Evolutionary conservation across 2,888 invertebrate species (phyloP).

Genomic region (Alcis repandata): DNA sequence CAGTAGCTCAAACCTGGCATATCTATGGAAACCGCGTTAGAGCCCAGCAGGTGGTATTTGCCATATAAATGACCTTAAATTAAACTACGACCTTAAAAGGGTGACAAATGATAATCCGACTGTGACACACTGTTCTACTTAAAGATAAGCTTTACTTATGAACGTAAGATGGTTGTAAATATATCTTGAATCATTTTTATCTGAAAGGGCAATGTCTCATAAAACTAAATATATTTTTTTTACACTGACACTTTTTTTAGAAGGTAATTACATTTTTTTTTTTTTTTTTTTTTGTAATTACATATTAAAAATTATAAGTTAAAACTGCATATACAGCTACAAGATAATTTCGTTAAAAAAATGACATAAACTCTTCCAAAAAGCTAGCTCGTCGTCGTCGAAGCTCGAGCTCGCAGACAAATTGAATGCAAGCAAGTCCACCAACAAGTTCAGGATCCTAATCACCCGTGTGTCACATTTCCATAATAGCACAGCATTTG

Average conservation of each 20-base stretch:
- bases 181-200: no score
- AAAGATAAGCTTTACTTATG: conserved; percentile 13
- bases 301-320: no score
- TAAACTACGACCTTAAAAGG: conserved; percentile 50
- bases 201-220: no score
- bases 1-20: conserved; percentile 23
- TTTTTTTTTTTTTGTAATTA: no score
- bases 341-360: not conserved
- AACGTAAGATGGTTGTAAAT: not conserved
- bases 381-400: no score
- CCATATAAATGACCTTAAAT: conserved; percentile 49
- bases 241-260: no score
- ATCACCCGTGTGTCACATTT: conserved; percentile 36
- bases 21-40: conserved; percentile 11
- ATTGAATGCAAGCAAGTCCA: conserved; percentile 17
- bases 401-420: not conserved
- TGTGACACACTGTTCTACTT: conserved; percentile 44
- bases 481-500: conserved; percentile 61
- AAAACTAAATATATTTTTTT: no score
- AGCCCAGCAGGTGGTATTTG: conserved; percentile 42
- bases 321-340: no score
- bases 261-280: no score
- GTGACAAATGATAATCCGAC: conserved; percentile 51
- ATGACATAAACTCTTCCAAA: not conserved
- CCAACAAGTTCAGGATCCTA: conserved; percentile 35